Evolutionary conservation across 1,140 invertebrate species (phyloP), one percentile per base, ranked within the genome.

Genomic region (Musca vetustissima): DNA sequence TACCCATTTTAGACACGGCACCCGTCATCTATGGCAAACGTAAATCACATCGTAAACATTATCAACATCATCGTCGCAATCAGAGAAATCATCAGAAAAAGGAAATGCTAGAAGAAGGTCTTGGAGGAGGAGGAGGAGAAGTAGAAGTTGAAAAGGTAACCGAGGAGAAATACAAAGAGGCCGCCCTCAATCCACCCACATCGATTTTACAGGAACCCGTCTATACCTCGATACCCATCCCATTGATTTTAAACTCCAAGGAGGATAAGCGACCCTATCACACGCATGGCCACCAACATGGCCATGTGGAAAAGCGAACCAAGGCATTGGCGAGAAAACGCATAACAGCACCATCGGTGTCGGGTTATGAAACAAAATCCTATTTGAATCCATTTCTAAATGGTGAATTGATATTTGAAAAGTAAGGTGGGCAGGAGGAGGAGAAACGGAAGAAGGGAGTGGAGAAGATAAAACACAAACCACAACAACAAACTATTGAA

Each of bases 331-430:
- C 75, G 9, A 68, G 77, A 2, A 73, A 78, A 53, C 70, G 76
- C 15, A 76, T 75, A 22, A 78, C 76, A 21, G 73, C 73, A 3
- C 76, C 78, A 0, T 77, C 77, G 25, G 66, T 50, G 14, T 25
- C 66, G 8, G 78, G 78, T 21, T 80, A 80, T 59, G 78, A 80
- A 69, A 71, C 74, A n/a, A 78, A 76, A 66, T 79, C 76, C 17
- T 80, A 80, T 64, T 76, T 80, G 70, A 80, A 80, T 74, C 78
- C 78, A 11, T 78, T 80, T 64, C 73, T 80, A 32, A 80, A 76
- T 67, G 78, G 78, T 47, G 78, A 80, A 69, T 74, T 80, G 9
- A 80, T 80, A 70, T 80, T 80, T 57, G 78, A 80, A 72, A 80
- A 80, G 74, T 80, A 80, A 80, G 49, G 8, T 21, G 1, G 17